Evolutionary conservation across 2,888 invertebrate species (phyloP), one percentile per base, ranked within the genome.

Genomic region (Cinara cedri): DNA sequence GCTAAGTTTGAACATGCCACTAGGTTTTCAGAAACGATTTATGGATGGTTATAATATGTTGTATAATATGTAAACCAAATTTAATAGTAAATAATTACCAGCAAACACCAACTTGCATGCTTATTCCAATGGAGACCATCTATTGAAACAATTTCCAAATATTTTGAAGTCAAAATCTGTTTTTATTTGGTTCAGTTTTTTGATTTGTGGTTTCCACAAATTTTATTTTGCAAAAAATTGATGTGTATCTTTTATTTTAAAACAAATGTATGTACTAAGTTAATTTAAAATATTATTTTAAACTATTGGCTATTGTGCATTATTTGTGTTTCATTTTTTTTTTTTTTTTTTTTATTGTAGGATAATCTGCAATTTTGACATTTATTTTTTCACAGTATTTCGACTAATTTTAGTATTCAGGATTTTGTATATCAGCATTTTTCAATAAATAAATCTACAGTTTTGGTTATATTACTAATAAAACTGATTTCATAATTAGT

Each of bases 1-100:
- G 42, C 34, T 74, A 54, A 75, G 54, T 72, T 72, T 75, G 74
- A 65, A 44, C 49, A 75, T 65, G 42, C 74, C 54, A 19, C 54
- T 70, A 55, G 70, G 49, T 42, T 55, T 75, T 44, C 44, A 65
- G 16, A 49, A 19, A 65, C 63, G 54, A 26, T 26, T 46, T 19
- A 63, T 54, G 63, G 24, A 65, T 26, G 21, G 24, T 54, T 65
- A 44, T 54, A 42, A 26, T 63, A 13, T 72, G 26, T 34, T 42
- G 13, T 54, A n/a, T 60, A n/a, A n/a, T n/a, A 54, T 42, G n/a
- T 74, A 24, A 65, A 65, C 63, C 63, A 44, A 54, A 74, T 54
- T 54, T 8, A 13, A 13, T 44, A 14, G 24, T 21, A 34, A 16
- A 49, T 54, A 24, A 51, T 46, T 62, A 72, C 9, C 63, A 42